Evolutionary conservation across 2,797 vertebrate species (phyloP).

Genomic region (Clamator glandarius): DNA sequence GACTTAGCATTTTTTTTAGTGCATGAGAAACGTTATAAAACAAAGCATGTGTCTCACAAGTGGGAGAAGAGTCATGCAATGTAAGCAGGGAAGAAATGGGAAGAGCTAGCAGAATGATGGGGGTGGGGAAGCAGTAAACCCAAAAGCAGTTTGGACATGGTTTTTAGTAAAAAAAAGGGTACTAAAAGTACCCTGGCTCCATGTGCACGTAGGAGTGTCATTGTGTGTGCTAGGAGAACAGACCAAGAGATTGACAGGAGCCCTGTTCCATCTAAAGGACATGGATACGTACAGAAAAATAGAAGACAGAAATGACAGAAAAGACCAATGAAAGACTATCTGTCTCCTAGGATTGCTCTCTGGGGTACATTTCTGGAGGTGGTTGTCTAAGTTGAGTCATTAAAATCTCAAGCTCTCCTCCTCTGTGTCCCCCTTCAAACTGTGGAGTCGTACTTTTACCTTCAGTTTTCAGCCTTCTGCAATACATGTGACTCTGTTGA

Average conservation of each 20-base stretch:
- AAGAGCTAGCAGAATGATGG: constrained; percentile 26
- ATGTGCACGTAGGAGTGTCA: background rate
- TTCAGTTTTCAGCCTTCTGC: background rate
- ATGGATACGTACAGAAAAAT: background rate
- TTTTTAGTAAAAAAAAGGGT: background rate
- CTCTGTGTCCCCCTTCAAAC: background rate
- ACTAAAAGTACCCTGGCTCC: constrained; percentile 13
- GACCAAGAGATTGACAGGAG: constrained; percentile 30
- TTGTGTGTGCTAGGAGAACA: background rate
- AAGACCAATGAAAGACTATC: background rate
- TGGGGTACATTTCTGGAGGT: background rate
- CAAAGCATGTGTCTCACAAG: constrained; percentile 38
- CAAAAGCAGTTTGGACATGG: constrained; percentile 1
- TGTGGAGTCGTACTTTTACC: background rate
- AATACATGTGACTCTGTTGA: background rate
- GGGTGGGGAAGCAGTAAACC: background rate
- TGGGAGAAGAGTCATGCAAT: background rate
- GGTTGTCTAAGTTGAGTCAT: background rate
- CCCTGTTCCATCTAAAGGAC: constrained; percentile 3
- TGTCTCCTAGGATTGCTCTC: background rate
- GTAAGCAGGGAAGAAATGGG: constrained; percentile 38
- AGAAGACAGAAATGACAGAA: background rate
- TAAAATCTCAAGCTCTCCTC: background rate
- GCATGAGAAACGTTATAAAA: constrained; percentile 60
- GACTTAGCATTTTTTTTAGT: constrained; percentile 67